Evolutionary conservation across 1,140 invertebrate species (phyloP), one percentile per base, ranked within the genome.

Genomic region (Heterodera schachtii): DNA sequence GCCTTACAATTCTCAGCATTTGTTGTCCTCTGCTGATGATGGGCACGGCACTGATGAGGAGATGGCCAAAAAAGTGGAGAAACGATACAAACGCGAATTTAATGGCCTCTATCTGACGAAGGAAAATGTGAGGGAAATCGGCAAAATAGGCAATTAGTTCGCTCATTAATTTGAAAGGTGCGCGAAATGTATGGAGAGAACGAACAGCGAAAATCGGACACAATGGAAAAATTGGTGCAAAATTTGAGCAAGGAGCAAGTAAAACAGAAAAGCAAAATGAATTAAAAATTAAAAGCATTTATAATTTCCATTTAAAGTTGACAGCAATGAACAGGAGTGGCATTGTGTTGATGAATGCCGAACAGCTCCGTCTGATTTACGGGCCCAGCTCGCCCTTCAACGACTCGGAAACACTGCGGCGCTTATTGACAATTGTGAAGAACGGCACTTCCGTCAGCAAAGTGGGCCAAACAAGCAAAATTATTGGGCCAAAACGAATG

Each of bases 261-360:
- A 73, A 43, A 43, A 82, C 19, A 1, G 31, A 31, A 31, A 31
- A 31, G 31, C 0, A 64, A 49, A 9, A 7, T 41, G 6, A 73
- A n/a, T 73, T 31, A 75, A 44, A 75, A 75, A n/a, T n/a, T 57
- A 19, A 44, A 5, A 75, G 41, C 41, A 5, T 19, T 19, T 49
- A 46, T 7, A n/a, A 44, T 31, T 31, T 31, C 31, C 31, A 13
- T 9, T 84, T 82, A 52, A 60, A 85, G 86, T 41, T 75, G 60
- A 44, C 66, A 1, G 85, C 85, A 87, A 52, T 85, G 71, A 88
- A 87, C 49, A 31, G 41, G 0, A 87, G 84, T 1, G 84, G 84
- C 43, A 84, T 86, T 73, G 57, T 76, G 6, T 21, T 69, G 16
- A 69, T 85, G n/a, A 84, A 66, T 21, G 44, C 31, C 31, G 67